Evolutionary conservation across 2,888 invertebrate species (phyloP), one percentile per base, ranked within the genome.

Genomic region (Cordilura impudica): DNA sequence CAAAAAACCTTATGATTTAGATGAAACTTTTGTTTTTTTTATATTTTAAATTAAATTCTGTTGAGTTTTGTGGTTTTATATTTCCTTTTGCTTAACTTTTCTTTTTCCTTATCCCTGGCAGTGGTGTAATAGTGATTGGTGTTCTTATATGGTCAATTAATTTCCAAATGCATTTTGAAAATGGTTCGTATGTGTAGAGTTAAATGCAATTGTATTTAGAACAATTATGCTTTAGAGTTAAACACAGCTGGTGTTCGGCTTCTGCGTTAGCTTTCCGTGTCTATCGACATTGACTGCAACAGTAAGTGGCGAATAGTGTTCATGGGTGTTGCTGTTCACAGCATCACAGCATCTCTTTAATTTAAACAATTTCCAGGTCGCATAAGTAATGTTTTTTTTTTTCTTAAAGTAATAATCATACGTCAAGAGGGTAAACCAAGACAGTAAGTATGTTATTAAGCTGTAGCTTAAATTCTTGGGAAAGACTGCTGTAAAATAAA

Each of bases 291-390:
- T 39, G 4, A 39, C 35, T 39, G 26, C 26, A 31, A 29, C 19
- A 19, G 19, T 35, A 56, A 56, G n/a, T 56, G 56, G 39, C n/a
- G 19, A 39, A 29, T 35, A 39, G 21, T 56, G 56, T n/a, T 56
- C 56, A 56, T 56, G 39, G 39, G 39, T 39, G n/a, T 56, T 56
- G 19, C 35, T 12, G 10, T 31, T 54, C 54, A 54, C n/a, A 54
- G 31, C 4, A 51, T 12, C 23, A 26, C 51, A 26, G 14, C 51
- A 51, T 51, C n/a, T n/a, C n/a, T n/a, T n/a, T n/a, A n/a, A n/a
- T n/a, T n/a, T n/a, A n/a, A n/a, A n/a, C n/a, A n/a, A n/a, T n/a
- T 31, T 10, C 31, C 31, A 10, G 3, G 8, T 10, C 31, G 31
- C 12, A 31, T 31, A 12, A 31, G 8, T 31, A 10, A 1, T 31